Percentiles rank a stretch among this genome's conserved stretches.
Evolutionary conservation across 1,140 invertebrate genomes (phyloP).

Genomic region (Polypedilum vanderplanki): DNA sequence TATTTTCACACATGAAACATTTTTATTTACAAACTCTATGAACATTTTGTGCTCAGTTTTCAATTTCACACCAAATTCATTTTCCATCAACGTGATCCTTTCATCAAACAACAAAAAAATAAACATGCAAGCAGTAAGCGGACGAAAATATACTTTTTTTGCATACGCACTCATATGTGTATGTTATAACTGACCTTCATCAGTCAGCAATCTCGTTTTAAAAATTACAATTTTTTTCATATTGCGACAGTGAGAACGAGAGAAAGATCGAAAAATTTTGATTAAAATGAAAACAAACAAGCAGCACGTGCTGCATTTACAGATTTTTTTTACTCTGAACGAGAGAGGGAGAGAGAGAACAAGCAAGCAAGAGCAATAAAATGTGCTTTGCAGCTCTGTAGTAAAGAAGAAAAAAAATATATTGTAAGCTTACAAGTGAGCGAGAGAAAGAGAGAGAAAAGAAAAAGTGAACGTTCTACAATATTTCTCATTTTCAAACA

Average conservation of each 20-base stretch:
- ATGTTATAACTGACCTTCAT: too few species aligned
- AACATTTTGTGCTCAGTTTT: too few species aligned
- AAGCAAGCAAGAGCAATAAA: neutral
- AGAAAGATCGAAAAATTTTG: neutral
- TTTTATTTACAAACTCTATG: too few species aligned
- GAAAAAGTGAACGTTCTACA: neutral
- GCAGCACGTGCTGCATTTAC: neutral
- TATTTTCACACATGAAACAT: too few species aligned
- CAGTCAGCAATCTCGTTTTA: too few species aligned
- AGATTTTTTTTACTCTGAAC: neutral
- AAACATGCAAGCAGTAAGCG: too few species aligned
- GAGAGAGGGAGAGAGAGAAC: neutral
- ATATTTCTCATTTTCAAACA: constrained; percentile 10
- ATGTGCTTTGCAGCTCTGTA: neutral
- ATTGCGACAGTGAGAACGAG: neutral
- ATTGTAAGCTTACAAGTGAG: neutral
- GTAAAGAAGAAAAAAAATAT: neutral
- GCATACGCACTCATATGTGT: too few species aligned
- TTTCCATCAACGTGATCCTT: too few species aligned
- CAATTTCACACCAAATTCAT: too few species aligned
- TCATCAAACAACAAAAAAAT: too few species aligned
- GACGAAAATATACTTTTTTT: too few species aligned
- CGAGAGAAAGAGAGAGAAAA: neutral
- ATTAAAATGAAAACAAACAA: neutral
- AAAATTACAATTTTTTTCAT: neutral